phyloP scores from a whole-genome alignment of 1,140 invertebrate species.

The Lineus longissimus region DNA sequence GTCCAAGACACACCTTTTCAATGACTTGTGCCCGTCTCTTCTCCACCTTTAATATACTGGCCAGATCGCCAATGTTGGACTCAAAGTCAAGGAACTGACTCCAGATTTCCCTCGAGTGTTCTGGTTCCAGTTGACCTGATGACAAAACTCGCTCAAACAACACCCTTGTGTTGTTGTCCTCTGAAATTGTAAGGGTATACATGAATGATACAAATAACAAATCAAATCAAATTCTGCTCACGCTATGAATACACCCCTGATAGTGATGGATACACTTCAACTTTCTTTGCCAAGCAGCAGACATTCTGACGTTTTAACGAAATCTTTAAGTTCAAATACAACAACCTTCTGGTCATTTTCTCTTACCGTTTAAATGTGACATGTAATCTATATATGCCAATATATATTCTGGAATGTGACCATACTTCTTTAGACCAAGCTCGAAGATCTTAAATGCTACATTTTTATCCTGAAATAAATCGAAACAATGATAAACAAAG shows the following conservation, averaged over 20 bases:
- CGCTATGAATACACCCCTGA: too few species aligned
- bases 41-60: slow-evolving; percentile 98
- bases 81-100: slow-evolving; percentile 98
- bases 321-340: too few species aligned
- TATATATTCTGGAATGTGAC: slow-evolving; percentile 89
- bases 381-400: slow-evolving; percentile 95
- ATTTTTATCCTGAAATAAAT: slow-evolving; percentile 74
- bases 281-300: too few species aligned
- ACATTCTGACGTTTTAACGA: too few species aligned
- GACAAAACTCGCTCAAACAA: slow-evolving; percentile 94
- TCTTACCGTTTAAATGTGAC: slow-evolving; percentile 90
- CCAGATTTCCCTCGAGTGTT: slow-evolving; percentile 97
- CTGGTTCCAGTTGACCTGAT: slow-evolving; percentile 83
- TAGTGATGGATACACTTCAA: too few species aligned
- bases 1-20: slow-evolving; percentile 68
- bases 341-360: too few species aligned
- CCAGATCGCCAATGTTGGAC: slow-evolving; percentile 94
- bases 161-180: slow-evolving; percentile 98
- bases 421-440: slow-evolving; percentile 94
- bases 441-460: slow-evolving; percentile 98
- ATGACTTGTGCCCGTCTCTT: slow-evolving; percentile 84
- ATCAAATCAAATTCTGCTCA: too few species aligned
- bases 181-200: slow-evolving; percentile 56
- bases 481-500: slow-evolving; percentile 9
- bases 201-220: slow-evolving; percentile 8